phyloP scores from a whole-genome alignment of 2,113 vertebrate species.

The Beaufortia kweichowensis region DNA sequence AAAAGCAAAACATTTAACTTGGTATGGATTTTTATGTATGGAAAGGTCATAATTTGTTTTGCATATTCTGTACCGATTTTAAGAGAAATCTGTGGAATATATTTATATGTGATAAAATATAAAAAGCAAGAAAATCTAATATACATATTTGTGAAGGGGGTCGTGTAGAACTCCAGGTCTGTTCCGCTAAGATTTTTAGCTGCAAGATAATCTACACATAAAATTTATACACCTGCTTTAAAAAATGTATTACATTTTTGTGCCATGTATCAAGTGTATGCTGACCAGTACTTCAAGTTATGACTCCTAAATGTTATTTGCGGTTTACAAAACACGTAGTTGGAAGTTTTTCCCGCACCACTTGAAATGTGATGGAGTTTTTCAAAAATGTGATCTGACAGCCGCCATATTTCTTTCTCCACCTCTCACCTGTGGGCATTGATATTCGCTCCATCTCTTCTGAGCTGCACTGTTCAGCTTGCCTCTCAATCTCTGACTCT shows the following conservation, averaged over 20 bases:
- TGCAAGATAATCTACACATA: not conserved
- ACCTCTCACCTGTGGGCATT: constrained; percentile 36
- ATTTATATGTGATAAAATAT: too few relatives aligned
- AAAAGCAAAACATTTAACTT: too few relatives aligned
- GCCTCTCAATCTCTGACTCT: constrained; percentile 44
- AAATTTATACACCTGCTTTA: not conserved
- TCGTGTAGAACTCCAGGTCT: too few relatives aligned
- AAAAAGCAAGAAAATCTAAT: too few relatives aligned
- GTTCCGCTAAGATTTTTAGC: too few relatives aligned
- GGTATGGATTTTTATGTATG: too few relatives aligned
- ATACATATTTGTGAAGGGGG: too few relatives aligned
- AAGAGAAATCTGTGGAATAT: too few relatives aligned
- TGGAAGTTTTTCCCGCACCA: constrained; percentile 3
- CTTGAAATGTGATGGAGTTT: constrained; percentile 21
- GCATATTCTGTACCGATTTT: too few relatives aligned
- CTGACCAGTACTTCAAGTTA: constrained; percentile 12
- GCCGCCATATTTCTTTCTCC: constrained; percentile 37
- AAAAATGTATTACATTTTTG: not conserved
- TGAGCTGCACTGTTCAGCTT: not conserved
- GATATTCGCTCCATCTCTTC: constrained; percentile 28
- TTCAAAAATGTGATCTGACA: constrained; percentile 24
- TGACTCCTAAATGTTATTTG: constrained; percentile 23
- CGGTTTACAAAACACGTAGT: constrained; percentile 20
- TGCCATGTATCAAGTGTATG: not conserved
- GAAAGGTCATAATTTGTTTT: too few relatives aligned